Percentiles rank a stretch among this genome's conserved stretches.
Evolutionary conservation across 1,140 invertebrate genomes (phyloP).

Genomic region (Globodera rostochiensis): DNA sequence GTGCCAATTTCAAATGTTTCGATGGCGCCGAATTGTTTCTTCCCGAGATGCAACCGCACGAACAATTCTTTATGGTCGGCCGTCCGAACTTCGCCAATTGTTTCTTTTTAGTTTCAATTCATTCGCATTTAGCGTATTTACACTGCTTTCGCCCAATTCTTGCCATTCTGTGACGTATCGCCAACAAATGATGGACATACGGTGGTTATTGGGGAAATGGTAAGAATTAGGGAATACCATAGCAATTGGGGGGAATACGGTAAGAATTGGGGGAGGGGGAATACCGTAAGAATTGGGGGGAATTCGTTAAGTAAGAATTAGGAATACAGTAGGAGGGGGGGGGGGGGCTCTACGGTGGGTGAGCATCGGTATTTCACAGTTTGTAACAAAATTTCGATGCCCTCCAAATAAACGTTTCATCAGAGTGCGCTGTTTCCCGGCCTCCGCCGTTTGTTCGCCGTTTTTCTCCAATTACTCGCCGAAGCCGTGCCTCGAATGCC

Average conservation of each 20-base stretch:
- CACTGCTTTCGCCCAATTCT: neutral
- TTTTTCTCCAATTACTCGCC: neutral
- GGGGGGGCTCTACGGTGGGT: too few relatives aligned
- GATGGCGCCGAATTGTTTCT: neutral
- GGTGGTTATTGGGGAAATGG: neutral
- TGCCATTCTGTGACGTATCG: neutral
- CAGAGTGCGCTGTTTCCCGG: neutral
- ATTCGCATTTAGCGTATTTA: neutral
- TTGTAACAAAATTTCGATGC: neutral
- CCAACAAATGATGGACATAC: neutral
- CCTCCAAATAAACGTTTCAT: neutral
- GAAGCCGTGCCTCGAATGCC: neutral
- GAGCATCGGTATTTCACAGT: too few relatives aligned
- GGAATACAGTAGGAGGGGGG: too few relatives aligned
- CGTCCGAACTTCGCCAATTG: too few relatives aligned
- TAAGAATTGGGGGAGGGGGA: neutral
- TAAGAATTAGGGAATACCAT: neutral
- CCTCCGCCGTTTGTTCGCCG: neutral
- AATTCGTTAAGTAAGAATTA: neutral
- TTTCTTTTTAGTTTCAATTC: neutral
- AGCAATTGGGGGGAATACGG: neutral
- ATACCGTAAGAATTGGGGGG: neutral
- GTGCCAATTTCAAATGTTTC: neutral
- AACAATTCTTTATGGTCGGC: neutral
- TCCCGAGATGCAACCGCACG: neutral